A percentile compares a stretch with the other conserved stretches of the same genome.
These are phyloP conservation scores for Gnathonemus echidnorhynchus DNA, from an alignment of 2,113 vertebrate species.

Conservation along the genomic window DNA sequence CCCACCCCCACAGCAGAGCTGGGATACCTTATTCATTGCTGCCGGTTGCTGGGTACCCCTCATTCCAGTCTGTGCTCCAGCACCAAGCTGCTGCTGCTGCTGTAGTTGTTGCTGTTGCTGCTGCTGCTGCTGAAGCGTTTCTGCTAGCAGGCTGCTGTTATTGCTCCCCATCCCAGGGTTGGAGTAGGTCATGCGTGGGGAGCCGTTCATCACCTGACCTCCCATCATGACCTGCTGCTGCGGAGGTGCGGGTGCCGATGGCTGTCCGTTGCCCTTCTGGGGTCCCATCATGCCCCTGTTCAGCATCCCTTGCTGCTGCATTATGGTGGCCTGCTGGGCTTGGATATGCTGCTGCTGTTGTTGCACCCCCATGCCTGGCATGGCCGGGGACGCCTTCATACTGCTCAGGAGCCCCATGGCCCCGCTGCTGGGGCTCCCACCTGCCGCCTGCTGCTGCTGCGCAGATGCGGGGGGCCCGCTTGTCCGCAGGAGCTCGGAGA, in stretches of 20 bases:
- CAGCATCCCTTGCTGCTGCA: conserved; percentile 65
- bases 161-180: conserved; percentile 71
- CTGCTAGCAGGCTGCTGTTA: conserved; percentile 74
- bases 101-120: conserved; percentile 67
- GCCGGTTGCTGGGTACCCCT: conserved; percentile 77
- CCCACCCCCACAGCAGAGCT: no score
- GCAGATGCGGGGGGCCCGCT: conserved; percentile 67
- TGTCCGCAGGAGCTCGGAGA: conserved; percentile 85
- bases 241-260: background rate
- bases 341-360: conserved; percentile 46
- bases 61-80: conserved; percentile 70
- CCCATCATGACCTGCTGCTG: conserved; percentile 60
- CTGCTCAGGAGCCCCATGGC: conserved; percentile 56
- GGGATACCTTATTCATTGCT: conserved; percentile 71
- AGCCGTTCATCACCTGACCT: conserved; percentile 87
- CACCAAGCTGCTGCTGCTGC: conserved; percentile 60
- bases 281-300: conserved; percentile 58
- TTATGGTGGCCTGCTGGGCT: conserved; percentile 64
- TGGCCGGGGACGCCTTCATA: conserved; percentile 40
- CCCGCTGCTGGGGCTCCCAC: conserved; percentile 53
- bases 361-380: conserved; percentile 47
- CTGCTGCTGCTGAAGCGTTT: conserved; percentile 77
- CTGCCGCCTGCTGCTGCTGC: conserved; percentile 42
- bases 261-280: conserved; percentile 60
- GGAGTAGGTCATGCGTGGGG: conserved; percentile 81